phyloP scores from a whole-genome alignment of 2,888 invertebrate species.

The Ashinkailepas kermadecensis region DNA sequence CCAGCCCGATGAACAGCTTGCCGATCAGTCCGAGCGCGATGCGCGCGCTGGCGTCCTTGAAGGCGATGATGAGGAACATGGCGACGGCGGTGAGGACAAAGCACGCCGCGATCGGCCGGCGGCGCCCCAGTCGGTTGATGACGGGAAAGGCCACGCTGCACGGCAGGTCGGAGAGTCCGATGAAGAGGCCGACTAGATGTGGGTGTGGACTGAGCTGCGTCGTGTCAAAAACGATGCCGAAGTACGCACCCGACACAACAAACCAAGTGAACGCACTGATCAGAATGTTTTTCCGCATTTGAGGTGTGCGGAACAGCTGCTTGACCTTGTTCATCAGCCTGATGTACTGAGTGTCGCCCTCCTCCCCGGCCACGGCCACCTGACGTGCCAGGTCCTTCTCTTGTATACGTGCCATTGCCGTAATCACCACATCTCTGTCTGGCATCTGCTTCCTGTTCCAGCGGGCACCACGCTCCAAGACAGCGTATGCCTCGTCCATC shows the following conservation, averaged over 20 bases:
- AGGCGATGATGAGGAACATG: slow-evolving; percentile 42
- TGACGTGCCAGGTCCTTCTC: neutral
- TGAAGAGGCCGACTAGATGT: slow-evolving; percentile 47
- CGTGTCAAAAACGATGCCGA: slow-evolving; percentile 43
- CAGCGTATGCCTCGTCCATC: slow-evolving; percentile 50
- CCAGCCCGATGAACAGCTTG: slow-evolving; percentile 44
- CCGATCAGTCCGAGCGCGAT: slow-evolving; percentile 38
- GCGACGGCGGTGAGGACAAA: slow-evolving; percentile 43
- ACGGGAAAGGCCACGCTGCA: slow-evolving; percentile 42
- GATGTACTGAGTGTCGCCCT: neutral
- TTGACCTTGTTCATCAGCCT: neutral
- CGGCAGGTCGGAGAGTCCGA: slow-evolving; percentile 44
- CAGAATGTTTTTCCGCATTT: neutral
- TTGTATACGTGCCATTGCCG: neutral
- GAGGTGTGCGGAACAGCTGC: neutral
- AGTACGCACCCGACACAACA: slow-evolving; percentile 42
- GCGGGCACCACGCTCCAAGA: neutral
- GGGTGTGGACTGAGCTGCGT: slow-evolving; percentile 44
- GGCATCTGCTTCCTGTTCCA: neutral
- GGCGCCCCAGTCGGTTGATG: slow-evolving; percentile 44
- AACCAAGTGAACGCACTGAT: neutral
- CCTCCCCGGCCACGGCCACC: neutral
- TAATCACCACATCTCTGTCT: neutral
- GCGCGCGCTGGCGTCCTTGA: slow-evolving; percentile 35
- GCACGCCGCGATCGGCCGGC: slow-evolving; percentile 42